Conservation (phyloP, 2,888 invertebrate genomes). For the Odontocerum albicorne region DNA sequence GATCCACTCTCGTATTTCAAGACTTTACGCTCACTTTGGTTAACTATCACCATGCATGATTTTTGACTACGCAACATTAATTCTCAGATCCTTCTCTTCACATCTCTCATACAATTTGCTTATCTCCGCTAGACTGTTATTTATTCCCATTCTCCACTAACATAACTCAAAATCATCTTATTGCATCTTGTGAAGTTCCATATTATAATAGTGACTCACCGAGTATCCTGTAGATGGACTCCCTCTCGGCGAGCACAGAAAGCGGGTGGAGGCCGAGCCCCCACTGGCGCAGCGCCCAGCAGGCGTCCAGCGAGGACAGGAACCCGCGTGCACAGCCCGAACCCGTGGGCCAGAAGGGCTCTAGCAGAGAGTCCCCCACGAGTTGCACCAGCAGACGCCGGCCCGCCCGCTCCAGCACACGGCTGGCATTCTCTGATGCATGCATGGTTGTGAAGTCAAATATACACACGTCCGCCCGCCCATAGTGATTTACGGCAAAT, state of each 20-base stretch:
- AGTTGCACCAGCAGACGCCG: conserved; percentile 84
- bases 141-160: no score
- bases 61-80: no score
- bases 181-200: conserved; percentile 20
- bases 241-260: conserved; percentile 89
- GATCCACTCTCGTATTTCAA: no score
- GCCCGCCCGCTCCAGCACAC: conserved; percentile 68
- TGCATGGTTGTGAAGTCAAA: conserved; percentile 99
- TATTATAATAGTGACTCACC: no score
- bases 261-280: conserved; percentile 70
- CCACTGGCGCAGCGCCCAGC: conserved; percentile 92
- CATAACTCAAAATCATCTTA: no score
- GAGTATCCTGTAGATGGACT: conserved; percentile 85
- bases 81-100: no score
- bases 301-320: conserved; percentile 92
- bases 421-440: conserved; percentile 92
- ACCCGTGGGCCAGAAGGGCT: conserved; percentile 99
- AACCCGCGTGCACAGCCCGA: conserved; percentile 98
- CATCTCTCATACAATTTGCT: no score
- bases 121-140: no score
- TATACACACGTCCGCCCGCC: conserved; percentile 96
- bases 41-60: no score
- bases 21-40: no score
- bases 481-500: conserved; percentile 97
- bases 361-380: conserved; percentile 94